These are phyloP conservation scores for Peromyscus attwateri DNA, from an alignment of 2,797 vertebrate genomes.

Conservation along the genomic window DNA sequence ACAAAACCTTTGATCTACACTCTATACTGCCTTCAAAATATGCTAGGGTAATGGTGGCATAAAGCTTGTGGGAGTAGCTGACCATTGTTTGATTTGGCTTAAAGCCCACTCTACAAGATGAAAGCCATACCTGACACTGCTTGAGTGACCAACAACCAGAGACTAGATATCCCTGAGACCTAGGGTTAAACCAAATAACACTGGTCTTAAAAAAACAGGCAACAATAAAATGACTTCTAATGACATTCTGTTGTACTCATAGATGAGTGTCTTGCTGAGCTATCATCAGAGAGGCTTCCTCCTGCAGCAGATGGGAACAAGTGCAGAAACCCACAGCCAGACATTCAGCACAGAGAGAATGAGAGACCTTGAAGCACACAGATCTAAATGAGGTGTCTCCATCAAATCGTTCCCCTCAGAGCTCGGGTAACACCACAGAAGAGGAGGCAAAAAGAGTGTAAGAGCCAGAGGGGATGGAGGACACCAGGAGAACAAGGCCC, in stretches of 20 bases:
- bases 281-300: neutral
- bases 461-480: neutral
- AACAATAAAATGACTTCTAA: neutral
- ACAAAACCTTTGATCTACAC: neutral
- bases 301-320: neutral
- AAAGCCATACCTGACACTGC: neutral
- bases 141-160: neutral
- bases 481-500: neutral
- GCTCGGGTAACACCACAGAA: neutral
- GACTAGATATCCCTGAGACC: neutral
- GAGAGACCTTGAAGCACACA: neutral
- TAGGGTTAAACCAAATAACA: neutral
- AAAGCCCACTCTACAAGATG: neutral
- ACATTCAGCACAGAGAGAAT: neutral
- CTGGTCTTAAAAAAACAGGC: neutral
- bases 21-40: neutral
- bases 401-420: neutral
- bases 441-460: neutral
- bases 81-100: neutral
- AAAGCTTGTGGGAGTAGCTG: neutral
- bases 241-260: neutral
- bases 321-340: neutral
- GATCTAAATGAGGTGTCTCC: neutral
- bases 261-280: neutral
- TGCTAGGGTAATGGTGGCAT: neutral